Evolutionary conservation across 2,888 invertebrate genomes (phyloP).

Genomic region (Orchesella flavescens): DNA sequence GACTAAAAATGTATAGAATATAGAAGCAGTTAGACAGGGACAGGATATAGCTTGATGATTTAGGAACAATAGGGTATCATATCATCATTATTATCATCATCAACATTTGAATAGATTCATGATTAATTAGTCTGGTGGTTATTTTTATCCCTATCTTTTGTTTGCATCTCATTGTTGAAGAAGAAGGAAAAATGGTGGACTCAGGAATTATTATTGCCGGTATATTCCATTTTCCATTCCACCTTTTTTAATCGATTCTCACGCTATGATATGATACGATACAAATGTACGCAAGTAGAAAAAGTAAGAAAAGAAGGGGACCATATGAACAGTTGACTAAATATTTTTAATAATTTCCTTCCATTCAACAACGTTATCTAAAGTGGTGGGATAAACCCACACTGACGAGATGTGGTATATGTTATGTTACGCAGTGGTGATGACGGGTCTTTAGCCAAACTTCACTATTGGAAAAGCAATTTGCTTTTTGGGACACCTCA

Average conservation of each 20-base stretch:
- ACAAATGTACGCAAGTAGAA: not conserved
- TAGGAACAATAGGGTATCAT: conserved; percentile 61
- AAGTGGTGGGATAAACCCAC: too few species aligned
- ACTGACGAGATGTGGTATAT: too few species aligned
- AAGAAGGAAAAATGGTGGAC: not conserved
- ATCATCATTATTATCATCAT: conserved; percentile 42
- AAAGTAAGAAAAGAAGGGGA: not conserved
- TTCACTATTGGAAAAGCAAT: not conserved
- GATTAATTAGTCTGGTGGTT: conserved; percentile 56
- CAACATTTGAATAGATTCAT: conserved; percentile 47
- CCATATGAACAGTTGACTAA: too few species aligned
- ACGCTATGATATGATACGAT: not conserved
- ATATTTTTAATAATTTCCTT: too few species aligned
- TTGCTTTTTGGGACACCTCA: conserved; percentile 18
- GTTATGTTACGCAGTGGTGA: too few species aligned
- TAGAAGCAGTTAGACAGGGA: not conserved
- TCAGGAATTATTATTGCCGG: not conserved
- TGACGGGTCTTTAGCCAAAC: too few species aligned
- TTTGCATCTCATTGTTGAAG: conserved; percentile 45
- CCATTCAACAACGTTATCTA: too few species aligned
- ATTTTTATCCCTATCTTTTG: conserved; percentile 58
- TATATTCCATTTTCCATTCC: not conserved
- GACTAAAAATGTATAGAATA: not conserved
- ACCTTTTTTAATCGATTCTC: conserved; percentile 13
- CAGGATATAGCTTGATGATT: conserved; percentile 14